Evolutionary conservation across 2,113 vertebrate genomes (phyloP).

Genomic region (Platysteira castanea): DNA sequence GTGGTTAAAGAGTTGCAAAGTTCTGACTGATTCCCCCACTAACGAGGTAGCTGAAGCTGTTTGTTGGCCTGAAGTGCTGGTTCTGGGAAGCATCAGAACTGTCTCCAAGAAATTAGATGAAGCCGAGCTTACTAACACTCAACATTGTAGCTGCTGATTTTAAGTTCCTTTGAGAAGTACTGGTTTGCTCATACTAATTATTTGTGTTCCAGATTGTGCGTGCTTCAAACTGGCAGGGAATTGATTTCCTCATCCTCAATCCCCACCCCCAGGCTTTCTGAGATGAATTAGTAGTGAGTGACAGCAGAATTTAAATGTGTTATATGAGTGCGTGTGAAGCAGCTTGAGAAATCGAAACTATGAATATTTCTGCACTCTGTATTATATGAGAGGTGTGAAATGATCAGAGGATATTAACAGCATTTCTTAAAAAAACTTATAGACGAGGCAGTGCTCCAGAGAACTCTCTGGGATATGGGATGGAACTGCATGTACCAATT

Average conservation of each 20-base stretch:
- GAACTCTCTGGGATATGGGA: not conserved
- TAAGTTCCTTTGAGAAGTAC: not conserved
- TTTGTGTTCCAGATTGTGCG: not conserved
- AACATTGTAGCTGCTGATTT: not conserved
- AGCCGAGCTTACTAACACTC: not conserved
- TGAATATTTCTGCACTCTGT: not conserved
- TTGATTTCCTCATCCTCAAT: not conserved
- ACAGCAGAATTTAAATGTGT: not conserved
- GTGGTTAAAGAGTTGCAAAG: conserved; percentile 14
- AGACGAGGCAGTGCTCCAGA: not conserved
- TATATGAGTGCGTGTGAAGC: not conserved
- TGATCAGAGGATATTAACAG: not conserved
- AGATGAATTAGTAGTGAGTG: not conserved
- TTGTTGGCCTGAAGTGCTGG: not conserved
- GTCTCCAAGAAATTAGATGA: not conserved
- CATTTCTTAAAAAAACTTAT: not conserved
- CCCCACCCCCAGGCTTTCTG: not conserved
- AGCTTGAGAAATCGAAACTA: not conserved
- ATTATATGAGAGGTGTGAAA: not conserved
- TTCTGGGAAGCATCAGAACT: not conserved
- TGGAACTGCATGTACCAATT: not conserved
- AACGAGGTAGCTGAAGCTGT: not conserved
- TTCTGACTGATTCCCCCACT: conserved; percentile 21
- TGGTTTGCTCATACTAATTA: not conserved
- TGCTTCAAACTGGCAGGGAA: not conserved